Evolutionary conservation across 2,797 vertebrate species (phyloP).

Genomic region (Sebastes matsubarae): DNA sequence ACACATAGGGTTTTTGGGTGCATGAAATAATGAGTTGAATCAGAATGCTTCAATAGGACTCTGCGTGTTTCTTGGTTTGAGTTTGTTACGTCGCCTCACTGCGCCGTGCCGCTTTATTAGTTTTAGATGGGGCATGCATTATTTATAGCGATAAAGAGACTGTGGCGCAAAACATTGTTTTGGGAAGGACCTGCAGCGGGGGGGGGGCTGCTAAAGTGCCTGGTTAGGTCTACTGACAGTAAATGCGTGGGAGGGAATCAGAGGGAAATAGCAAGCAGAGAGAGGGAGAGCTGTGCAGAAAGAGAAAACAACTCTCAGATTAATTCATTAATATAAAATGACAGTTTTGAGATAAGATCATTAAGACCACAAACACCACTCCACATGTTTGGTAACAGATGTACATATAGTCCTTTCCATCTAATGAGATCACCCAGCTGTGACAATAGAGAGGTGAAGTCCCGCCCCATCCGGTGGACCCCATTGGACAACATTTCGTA

Average conservation of each 20-base stretch:
- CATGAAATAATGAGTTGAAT: slow-evolving; percentile 11
- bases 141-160: slow-evolving; percentile 64
- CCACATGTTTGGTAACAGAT: background rate
- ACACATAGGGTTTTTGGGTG: background rate
- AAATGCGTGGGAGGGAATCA: slow-evolving; percentile 41
- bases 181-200: slow-evolving; percentile 39
- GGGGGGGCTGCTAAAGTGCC: slow-evolving; percentile 41
- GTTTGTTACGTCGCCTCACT: slow-evolving; percentile 15
- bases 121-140: slow-evolving; percentile 63
- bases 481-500: no score
- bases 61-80: background rate
- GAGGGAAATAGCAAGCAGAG: slow-evolving; percentile 11
- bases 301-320: slow-evolving; percentile 5
- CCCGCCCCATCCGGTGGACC: no score
- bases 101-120: slow-evolving; percentile 51
- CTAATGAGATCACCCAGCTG: background rate
- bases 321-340: background rate
- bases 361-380: background rate
- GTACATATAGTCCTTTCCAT: background rate
- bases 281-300: background rate
- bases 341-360: slow-evolving; percentile 19
- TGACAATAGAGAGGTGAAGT: no score
- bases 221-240: slow-evolving; percentile 50
- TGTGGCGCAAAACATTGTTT: slow-evolving; percentile 29
- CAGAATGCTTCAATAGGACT: background rate